Percentiles rank a stretch among this genome's conserved stretches.
These are phyloP conservation scores for Escarpia spicata DNA, from an alignment of 2,888 invertebrate genomes.

Conservation along the genomic window DNA sequence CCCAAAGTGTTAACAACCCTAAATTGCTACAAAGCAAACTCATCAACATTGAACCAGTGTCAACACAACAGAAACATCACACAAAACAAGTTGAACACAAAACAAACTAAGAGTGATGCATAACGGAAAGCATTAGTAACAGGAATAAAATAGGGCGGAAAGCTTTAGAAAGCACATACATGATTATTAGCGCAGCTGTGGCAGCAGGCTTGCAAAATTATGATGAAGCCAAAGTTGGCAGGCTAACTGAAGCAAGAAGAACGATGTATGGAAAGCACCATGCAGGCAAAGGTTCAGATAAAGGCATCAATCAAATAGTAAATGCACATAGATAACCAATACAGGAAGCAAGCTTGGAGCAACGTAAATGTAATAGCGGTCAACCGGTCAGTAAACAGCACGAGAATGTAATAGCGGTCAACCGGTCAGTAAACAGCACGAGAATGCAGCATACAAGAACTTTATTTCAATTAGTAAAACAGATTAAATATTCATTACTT, in stretches of 20 bases:
- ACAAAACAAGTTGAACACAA: not conserved
- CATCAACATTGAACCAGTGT: not conserved
- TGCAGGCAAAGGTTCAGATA: not conserved
- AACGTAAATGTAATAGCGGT: not conserved
- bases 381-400: not conserved
- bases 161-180: slow-evolving; percentile 6
- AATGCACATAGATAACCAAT: not conserved
- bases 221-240: not conserved
- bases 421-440: not conserved
- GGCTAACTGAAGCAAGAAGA: not conserved
- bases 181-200: not conserved
- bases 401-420: not conserved
- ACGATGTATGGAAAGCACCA: not conserved
- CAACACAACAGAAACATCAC: not conserved
- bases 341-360: not conserved
- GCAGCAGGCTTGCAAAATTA: not conserved
- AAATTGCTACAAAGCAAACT: not conserved
- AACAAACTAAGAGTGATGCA: not conserved
- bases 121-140: not conserved
- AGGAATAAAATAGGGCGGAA: not conserved
- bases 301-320: not conserved
- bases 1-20: not conserved
- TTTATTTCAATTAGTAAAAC: not conserved
- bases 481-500: not conserved
- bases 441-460: slow-evolving; percentile 6